Evolutionary conservation across 2,888 invertebrate species (phyloP), one percentile per base, ranked within the genome.

Genomic region (Melieria omissa): DNA sequence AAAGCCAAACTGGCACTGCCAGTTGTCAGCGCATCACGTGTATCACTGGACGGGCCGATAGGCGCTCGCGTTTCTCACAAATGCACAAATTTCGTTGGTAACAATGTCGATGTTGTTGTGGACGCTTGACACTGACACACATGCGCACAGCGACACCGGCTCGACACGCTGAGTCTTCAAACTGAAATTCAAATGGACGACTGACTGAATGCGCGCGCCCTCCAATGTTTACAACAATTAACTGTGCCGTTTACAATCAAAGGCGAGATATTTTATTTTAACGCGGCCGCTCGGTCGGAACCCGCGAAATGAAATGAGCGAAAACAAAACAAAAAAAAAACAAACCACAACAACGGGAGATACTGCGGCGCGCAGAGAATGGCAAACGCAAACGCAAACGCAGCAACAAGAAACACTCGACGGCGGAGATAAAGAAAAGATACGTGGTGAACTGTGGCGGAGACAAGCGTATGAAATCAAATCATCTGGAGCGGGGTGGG

Each of bases 221-320:
- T 60, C 42, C 44, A 60, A 73, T 80, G 80, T 81, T 84, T 81
- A 81, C 78, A 82, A 80, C 82, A 84, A 84, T 83, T 84, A 82
- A 84, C 78, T 77, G 76, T 77, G 78, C 78, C 78, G 74, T 71
- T 78, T 75, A 77, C 81, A 80, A 79, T 73, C 57, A 67, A 64
- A 72, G 49, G 58, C 68, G 67, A 72, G 68, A 73, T 74, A 72
- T 74, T 74, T 76, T 73, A 74, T 73, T 76, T 74, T 65, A 69
- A 44, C 12, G 16, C 29, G 62, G n/a, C 55, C 44, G 42, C 16
- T 14, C 45, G 9, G 14, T 29, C 64, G 47, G 42, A 29, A 44
- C 29, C 29, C 49, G 45, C 60, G 29, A 58, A 63, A 57, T 44
- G 29, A 29, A 29, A 29, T 29, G 29, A 29, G 29, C 29, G 29